Base-by-base conservation (phyloP, 2,797 vertebrate species). In the Spheniscus humboldti region DNA sequence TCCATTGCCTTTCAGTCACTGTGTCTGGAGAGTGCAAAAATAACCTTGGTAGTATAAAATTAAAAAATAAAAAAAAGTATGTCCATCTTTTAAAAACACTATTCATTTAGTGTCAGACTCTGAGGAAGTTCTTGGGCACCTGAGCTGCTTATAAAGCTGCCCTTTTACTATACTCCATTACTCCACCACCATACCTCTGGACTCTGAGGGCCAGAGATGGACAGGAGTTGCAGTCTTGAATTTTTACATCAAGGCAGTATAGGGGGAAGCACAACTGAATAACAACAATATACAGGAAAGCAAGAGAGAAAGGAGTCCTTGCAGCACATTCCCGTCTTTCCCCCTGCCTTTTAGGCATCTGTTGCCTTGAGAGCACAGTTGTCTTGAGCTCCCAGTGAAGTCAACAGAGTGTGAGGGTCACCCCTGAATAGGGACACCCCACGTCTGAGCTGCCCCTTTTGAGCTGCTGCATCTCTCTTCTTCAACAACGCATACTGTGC, bases 401-500 rank as follows among this genome's bases (percentile, higher is more conserved):
- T 28, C 27, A 72, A 64, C 15, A 37, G 31, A 64, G 28, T 4
- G 6, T 13, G 45, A 81, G n/a, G 39, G 55, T 1, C 20, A 48
- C 8, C 8, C 9, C 9, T 37, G 30, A 62, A 35, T 7, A 56
- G 23, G 22, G 10, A 31, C 22, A 53, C 3, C 23, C n/a, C 1
- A 2, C 20, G 22, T 28, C 18, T 53, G 31, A 88, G 14, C 35
- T 79, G 22, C 33, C 31, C 8, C 18, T 59, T 66, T 53, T 48
- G 60, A 82, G 33, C 22, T 62, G 47, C 37, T 62, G 28, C 7
- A 2, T 47, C n/a, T 43, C 17, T 68, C 37, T 60, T 55, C 41
- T 35, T 62, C 1, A 1, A 47, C 17, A 41, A 8, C 1, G 2
- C 3, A 2, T 11, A 8, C 27, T 27, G 19, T 18, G 27, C 25